Conservation (phyloP, 2,888 invertebrate species). For the Ypsolopha scabrella region DNA sequence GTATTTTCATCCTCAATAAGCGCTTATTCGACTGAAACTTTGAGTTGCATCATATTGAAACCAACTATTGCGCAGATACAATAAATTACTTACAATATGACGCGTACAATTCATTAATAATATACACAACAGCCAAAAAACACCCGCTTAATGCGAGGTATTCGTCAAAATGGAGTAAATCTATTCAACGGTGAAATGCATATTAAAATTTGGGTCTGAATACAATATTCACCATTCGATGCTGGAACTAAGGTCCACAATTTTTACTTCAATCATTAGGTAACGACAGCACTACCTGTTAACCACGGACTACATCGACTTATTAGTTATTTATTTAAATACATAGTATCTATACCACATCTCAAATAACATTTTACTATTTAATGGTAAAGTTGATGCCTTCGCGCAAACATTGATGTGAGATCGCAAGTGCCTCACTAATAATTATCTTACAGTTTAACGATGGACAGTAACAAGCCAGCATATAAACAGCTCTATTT, state of each 20-base stretch:
- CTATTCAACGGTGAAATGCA: neutral
- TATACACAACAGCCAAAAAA: constrained; percentile 55
- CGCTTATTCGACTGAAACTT: too few relatives aligned
- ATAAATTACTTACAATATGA: constrained; percentile 27
- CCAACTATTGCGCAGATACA: constrained; percentile 16
- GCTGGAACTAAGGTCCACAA: neutral
- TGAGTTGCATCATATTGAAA: too few relatives aligned
- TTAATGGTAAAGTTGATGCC: constrained; percentile 31
- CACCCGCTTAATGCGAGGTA: constrained; percentile 19
- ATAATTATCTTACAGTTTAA: too few relatives aligned
- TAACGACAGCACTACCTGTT: constrained; percentile 62
- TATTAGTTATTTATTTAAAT: constrained; percentile 52
- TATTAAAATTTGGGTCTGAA: neutral
- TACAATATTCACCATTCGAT: neutral
- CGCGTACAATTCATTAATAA: constrained; percentile 15
- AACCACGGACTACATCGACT: constrained; percentile 65
- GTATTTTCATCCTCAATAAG: too few relatives aligned
- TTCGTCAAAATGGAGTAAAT: constrained; percentile 16
- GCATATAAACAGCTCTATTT: too few relatives aligned
- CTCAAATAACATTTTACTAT: constrained; percentile 42
- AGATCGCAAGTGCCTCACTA: too few relatives aligned
- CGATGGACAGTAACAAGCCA: too few relatives aligned
- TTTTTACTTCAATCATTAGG: constrained; percentile 27
- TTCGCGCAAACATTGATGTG: neutral
- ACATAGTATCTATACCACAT: constrained; percentile 46